These are phyloP conservation scores for Sebastes nivosus DNA, from an alignment of 2,797 vertebrate species.

Conservation along the genomic window DNA sequence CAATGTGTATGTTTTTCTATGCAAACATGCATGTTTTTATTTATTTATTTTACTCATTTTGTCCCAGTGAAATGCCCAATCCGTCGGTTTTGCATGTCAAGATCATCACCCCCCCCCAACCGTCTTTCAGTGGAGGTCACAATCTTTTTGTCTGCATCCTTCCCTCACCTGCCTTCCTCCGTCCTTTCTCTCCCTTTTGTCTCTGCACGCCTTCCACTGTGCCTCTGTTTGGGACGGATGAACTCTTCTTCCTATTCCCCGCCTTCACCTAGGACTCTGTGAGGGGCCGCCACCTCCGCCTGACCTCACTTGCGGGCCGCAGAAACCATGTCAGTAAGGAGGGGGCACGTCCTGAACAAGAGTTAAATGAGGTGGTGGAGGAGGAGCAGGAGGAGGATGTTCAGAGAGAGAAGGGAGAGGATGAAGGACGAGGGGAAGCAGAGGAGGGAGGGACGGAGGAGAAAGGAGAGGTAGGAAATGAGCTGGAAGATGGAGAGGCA, in stretches of 20 bases:
- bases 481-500: background rate
- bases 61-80: background rate
- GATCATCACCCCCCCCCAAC: background rate
- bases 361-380: conserved; percentile 10
- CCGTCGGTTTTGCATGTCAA: conserved; percentile 22
- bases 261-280: conserved; percentile 79
- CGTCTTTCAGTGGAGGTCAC: background rate
- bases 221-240: conserved; percentile 48
- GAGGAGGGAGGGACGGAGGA: background rate
- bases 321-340: conserved; percentile 54
- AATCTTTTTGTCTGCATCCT: conserved; percentile 24
- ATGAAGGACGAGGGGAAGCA: background rate
- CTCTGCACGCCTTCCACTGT: conserved; percentile 60
- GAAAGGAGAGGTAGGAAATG: background rate
- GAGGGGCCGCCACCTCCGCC: conserved; percentile 54
- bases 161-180: conserved; percentile 42
- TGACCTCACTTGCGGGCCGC: conserved; percentile 46
- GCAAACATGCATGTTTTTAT: background rate
- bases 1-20: background rate
- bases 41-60: background rate
- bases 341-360: conserved; percentile 41
- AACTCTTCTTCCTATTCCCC: conserved; percentile 28
- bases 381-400: background rate
- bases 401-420: background rate
- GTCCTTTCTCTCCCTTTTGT: conserved; percentile 57